phyloP scores from a whole-genome alignment of 1,140 invertebrate genomes.

The Scylla paramamosain region DNA sequence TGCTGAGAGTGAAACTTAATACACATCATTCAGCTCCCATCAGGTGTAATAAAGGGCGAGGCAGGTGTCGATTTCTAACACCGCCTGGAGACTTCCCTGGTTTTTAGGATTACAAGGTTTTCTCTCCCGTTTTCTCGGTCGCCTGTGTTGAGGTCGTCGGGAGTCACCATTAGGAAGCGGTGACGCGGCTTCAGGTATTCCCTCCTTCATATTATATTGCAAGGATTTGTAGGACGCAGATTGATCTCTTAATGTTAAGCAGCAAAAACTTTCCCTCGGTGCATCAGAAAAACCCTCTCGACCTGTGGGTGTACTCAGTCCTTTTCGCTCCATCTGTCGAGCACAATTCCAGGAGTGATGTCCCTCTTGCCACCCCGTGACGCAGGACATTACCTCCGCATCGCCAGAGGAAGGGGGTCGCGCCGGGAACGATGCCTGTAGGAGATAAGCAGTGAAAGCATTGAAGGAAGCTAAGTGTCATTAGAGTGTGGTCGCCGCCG shows the following conservation, averaged over 20 bases:
- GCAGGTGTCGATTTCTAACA: not conserved
- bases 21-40: not conserved
- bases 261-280: not conserved
- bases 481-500: not conserved
- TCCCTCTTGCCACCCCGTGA: not conserved
- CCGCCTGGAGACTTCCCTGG: not conserved
- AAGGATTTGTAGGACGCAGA: not conserved
- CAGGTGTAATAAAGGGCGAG: not conserved
- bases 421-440: slow-evolving; percentile 7
- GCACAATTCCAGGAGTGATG: slow-evolving; percentile 1
- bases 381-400: not conserved
- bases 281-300: not conserved
- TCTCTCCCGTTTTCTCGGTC: not conserved
- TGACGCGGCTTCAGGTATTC: not conserved
- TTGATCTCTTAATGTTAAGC: not conserved
- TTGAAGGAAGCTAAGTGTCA: slow-evolving; percentile 10
- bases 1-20: not conserved
- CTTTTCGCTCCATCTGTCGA: not conserved
- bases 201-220: not conserved
- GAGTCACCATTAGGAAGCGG: not conserved
- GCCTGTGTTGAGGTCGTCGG: not conserved
- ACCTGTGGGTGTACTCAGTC: not conserved
- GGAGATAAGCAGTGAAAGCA: slow-evolving; percentile 29
- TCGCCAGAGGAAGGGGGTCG: not conserved
- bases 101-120: not conserved